Percentiles rank a stretch among this genome's conserved stretches.
Evolutionary conservation across 2,113 vertebrate species (phyloP).

Genomic region (Mesembrinibis cayennensis): DNA sequence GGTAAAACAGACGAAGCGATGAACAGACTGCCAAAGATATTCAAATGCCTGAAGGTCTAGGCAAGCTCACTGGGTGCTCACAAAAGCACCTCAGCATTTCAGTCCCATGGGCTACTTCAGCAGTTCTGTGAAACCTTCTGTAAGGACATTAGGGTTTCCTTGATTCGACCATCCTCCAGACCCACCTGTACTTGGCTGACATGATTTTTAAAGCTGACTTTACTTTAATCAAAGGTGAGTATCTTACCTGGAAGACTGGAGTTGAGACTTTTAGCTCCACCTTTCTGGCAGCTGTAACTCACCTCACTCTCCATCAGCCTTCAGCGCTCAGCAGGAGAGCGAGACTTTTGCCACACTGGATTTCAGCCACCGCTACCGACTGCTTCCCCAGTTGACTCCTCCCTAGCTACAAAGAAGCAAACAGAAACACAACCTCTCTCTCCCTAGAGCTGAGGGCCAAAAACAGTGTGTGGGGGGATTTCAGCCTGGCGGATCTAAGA

Average conservation of each 20-base stretch:
- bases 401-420: constrained; percentile 37
- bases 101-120: background rate
- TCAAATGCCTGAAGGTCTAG: background rate
- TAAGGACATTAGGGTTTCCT: background rate
- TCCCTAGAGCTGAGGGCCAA: background rate
- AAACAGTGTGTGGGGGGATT: fast-evolving
- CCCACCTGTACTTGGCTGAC: background rate
- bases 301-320: background rate
- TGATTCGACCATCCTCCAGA: background rate
- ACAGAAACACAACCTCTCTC: constrained; percentile 9
- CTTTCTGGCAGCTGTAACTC: background rate
- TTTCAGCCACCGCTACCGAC: background rate
- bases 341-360: background rate
- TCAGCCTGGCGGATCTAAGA: background rate
- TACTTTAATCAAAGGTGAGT: background rate
- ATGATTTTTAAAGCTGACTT: background rate
- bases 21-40: background rate
- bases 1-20: background rate
- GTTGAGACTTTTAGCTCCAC: background rate
- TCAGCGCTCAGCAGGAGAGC: background rate
- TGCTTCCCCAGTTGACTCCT: background rate
- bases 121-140: background rate
- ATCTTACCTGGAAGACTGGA: constrained; percentile 54
- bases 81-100: background rate
- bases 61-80: background rate